Evolutionary conservation across 1,140 invertebrate species (phyloP), one percentile per base, ranked within the genome.

Genomic region (Telenomus remus): DNA sequence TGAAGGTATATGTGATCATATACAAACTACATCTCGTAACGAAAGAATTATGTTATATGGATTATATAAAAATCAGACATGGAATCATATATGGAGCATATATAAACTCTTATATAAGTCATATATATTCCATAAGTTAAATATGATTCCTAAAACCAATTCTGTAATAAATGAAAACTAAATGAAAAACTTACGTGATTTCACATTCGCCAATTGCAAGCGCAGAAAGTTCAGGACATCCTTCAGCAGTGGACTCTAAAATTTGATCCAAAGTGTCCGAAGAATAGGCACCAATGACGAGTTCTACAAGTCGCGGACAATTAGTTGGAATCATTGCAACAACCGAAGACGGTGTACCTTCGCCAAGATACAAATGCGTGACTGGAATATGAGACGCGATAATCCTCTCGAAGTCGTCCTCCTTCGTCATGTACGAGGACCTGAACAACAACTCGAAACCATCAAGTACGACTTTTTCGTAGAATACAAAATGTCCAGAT

Each of bases 181-280:
- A 61, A 57, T 53, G 34, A 72, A 14, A 68, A 54, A 3, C 8
- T 44, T 12, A 44, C 43, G 50, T 86, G 19, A 88, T 51, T 79
- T 87, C 83, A 43, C 87, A 88, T 39, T 87, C 86, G 4, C 86
- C 86, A 4, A 88, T 76, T 34, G 81, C 86, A 57, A 88, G 50
- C 1, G 86, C 82, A 15, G 66, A 74, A 5, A 88, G 57, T 37
- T 77, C 74, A 9, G 82, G 81, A 59, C 87, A 88, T 8, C 75
- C 76, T 16, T 61, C 66, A 7, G 83, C 86, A 2, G 78, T 65
- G 5, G 78, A 74, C 6, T 85, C 55, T 13, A 88, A 73, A 8
- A 77, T 70, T 43, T 80, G 19, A 50, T 88, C 86, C 0, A 88
- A 80, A 4, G 68, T 61, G 13, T 73, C 79, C 0, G 83, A 76